These are phyloP conservation scores for Scrobipalpa costella DNA, from an alignment of 2,888 invertebrate species.

Conservation along the genomic window DNA sequence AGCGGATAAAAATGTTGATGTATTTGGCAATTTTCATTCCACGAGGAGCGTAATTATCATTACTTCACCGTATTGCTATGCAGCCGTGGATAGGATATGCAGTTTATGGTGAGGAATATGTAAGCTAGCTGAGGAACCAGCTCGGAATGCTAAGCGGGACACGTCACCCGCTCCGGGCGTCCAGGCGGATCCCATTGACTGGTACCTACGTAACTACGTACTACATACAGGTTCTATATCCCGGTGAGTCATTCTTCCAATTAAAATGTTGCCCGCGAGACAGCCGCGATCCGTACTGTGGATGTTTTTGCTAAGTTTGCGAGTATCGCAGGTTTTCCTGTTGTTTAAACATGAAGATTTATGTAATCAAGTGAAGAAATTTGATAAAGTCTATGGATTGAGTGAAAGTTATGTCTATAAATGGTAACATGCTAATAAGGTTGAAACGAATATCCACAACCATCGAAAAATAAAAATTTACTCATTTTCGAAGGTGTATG, in stretches of 20 bases:
- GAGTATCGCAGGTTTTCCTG: background rate
- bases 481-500: background rate
- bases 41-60: conserved; percentile 16
- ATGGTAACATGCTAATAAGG: no score
- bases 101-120: conserved; percentile 14
- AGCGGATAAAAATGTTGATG: conserved; percentile 21
- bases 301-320: conserved; percentile 4
- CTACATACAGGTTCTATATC: conserved; percentile 28
- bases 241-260: conserved; percentile 54
- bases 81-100: conserved; percentile 21
- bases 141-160: conserved; percentile 51
- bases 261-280: conserved; percentile 51
- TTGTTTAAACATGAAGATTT: conserved; percentile 2
- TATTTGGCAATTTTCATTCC: conserved; percentile 19
- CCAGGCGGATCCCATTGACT: conserved; percentile 47
- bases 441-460: background rate
- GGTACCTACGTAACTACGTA: conserved; percentile 5
- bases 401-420: no score
- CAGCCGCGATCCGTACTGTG: conserved; percentile 38
- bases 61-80: conserved; percentile 29
- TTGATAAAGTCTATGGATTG: background rate
- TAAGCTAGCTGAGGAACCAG: background rate
- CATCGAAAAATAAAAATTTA: background rate
- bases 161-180: conserved; percentile 51
- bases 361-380: conserved; percentile 3